These are phyloP conservation scores for Cataglyphis cursor DNA, from an alignment of 2,888 invertebrate genomes.

Conservation along the genomic window DNA sequence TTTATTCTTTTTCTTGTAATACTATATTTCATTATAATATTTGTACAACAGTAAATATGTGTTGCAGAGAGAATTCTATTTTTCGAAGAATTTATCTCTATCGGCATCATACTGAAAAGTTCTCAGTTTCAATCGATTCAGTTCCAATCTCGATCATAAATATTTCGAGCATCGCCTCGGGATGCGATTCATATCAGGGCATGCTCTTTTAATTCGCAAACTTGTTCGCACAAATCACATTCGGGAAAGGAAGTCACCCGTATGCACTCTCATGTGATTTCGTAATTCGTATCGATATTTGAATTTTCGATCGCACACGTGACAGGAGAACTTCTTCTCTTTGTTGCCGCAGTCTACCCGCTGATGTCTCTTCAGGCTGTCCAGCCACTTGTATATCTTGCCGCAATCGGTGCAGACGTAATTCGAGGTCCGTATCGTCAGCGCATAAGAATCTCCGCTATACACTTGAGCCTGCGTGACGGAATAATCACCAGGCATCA, in stretches of 20 bases:
- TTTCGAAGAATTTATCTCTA: background rate
- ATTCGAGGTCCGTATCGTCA: constrained; percentile 54
- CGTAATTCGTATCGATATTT: constrained; percentile 86
- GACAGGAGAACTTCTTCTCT: constrained; percentile 85
- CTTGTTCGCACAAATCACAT: background rate
- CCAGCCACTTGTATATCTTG: constrained; percentile 85
- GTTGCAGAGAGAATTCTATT: background rate
- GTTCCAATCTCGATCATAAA: constrained; percentile 20
- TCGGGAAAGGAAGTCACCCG: background rate
- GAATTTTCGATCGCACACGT: constrained; percentile 85
- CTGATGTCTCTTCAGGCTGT: constrained; percentile 86
- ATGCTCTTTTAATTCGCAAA: background rate
- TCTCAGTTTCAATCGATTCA: background rate
- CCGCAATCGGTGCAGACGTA: constrained; percentile 84
- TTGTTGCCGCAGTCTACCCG: constrained; percentile 87
- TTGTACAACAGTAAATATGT: background rate
- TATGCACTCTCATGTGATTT: constrained; percentile 82
- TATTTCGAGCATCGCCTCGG: background rate
- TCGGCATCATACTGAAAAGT: background rate
- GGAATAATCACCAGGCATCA: background rate
- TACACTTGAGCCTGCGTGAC: constrained; percentile 26
- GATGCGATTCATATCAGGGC: background rate
- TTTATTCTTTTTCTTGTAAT: background rate
- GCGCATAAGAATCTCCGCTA: constrained; percentile 24
- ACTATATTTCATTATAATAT: background rate